Evolutionary conservation across 1,140 invertebrate species (phyloP).

Genomic region (Triops cancriformis): DNA sequence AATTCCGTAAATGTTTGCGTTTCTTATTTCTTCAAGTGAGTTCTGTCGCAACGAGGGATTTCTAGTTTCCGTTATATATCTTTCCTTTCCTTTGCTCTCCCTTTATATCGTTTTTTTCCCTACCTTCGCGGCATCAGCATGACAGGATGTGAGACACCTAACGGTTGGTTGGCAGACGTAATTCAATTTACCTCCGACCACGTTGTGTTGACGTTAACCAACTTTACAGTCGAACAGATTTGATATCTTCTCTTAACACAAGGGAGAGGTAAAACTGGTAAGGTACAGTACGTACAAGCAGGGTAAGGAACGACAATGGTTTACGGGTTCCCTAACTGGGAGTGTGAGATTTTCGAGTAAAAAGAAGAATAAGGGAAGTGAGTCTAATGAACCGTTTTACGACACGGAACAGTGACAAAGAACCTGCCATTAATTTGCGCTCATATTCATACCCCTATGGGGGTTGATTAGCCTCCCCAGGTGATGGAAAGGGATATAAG

Average conservation of each 20-base stretch:
- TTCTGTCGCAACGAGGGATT: background rate
- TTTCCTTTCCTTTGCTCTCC: background rate
- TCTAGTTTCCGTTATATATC: background rate
- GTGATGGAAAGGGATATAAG: background rate
- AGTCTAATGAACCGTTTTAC: background rate
- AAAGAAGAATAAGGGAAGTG: background rate
- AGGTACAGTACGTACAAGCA: background rate
- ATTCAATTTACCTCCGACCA: conserved; percentile 9
- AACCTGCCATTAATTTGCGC: background rate
- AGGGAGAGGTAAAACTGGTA: background rate
- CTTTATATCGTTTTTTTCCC: background rate
- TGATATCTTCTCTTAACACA: background rate
- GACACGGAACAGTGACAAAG: background rate
- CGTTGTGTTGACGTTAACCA: conserved; percentile 13
- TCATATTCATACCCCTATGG: background rate
- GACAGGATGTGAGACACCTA: conserved; percentile 5
- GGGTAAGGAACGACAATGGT: background rate
- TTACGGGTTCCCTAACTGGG: background rate
- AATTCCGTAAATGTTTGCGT: background rate
- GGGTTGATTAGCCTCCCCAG: background rate
- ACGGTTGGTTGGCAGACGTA: background rate
- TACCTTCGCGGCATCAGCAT: background rate
- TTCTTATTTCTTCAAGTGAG: background rate
- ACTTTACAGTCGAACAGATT: conserved; percentile 10
- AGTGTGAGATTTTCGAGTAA: background rate